Conservation (phyloP, 2,797 vertebrate species). For the Neomorphus geoffroyi region DNA sequence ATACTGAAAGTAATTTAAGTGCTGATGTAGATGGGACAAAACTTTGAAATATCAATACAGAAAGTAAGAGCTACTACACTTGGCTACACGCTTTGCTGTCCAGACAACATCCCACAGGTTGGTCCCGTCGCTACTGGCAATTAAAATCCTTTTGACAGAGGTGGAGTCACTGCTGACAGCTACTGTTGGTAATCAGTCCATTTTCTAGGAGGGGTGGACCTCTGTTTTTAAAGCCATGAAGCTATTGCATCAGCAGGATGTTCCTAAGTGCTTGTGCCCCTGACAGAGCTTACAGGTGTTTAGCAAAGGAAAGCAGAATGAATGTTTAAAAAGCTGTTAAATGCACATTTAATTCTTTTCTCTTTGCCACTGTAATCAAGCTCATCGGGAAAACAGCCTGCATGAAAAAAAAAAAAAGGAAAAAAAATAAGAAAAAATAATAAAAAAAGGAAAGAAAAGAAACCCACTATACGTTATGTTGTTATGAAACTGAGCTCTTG, state of each 20-base stretch:
- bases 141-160: conserved; percentile 32
- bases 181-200: background rate
- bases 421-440: background rate
- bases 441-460: background rate
- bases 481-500: background rate
- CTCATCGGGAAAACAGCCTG: background rate
- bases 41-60: background rate
- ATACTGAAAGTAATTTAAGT: conserved; percentile 29
- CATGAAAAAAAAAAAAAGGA: background rate
- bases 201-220: background rate
- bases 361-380: conserved; percentile 21
- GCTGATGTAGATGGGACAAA: conserved; percentile 47
- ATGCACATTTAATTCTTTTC: conserved; percentile 32
- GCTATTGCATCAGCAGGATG: conserved; percentile 25
- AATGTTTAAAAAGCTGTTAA: conserved; percentile 36
- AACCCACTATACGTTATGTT: background rate
- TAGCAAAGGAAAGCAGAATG: conserved; percentile 27
- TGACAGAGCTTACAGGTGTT: conserved; percentile 49
- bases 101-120: background rate
- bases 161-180: background rate
- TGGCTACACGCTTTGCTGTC: background rate
- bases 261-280: conserved; percentile 26
- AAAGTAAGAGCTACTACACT: background rate
- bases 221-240: conserved; percentile 58
- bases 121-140: conserved; percentile 15